Conservation (phyloP, 2,797 vertebrate genomes). For the Scyliorhinus canicula region DNA sequence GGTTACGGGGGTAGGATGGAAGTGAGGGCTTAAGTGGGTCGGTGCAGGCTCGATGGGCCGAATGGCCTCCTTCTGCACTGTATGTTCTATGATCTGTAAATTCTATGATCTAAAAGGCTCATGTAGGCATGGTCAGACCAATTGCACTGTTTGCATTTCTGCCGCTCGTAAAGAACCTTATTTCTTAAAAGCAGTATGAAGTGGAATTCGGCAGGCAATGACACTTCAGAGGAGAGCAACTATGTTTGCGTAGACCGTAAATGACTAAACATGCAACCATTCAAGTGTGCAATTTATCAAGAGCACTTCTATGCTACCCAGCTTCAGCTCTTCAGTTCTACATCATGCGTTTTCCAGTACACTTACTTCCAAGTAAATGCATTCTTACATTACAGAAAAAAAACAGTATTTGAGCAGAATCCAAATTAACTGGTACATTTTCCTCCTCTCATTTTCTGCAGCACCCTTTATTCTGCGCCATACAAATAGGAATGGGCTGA, state of each 20-base stretch:
- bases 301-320: neutral
- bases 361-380: neutral
- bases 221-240: neutral
- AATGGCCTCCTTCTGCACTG: no score
- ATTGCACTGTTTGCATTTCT: neutral
- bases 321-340: neutral
- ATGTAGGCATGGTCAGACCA: no score
- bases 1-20: no score
- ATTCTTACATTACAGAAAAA: neutral
- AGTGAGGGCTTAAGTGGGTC: no score
- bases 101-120: no score
- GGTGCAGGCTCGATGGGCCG: no score
- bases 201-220: neutral
- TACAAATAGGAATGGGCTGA: neutral
- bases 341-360: neutral
- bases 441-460: neutral
- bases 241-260: neutral
- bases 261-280: neutral
- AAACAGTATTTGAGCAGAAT: neutral
- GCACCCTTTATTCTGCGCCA: neutral
- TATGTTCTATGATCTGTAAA: no score
- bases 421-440: neutral
- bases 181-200: neutral
- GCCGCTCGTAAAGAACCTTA: neutral
- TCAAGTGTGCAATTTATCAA: neutral